A percentile compares a stretch with the other conserved stretches of the same genome.
phyloP scores from a whole-genome alignment of 2,888 invertebrate species.

The Apodemia zela region DNA sequence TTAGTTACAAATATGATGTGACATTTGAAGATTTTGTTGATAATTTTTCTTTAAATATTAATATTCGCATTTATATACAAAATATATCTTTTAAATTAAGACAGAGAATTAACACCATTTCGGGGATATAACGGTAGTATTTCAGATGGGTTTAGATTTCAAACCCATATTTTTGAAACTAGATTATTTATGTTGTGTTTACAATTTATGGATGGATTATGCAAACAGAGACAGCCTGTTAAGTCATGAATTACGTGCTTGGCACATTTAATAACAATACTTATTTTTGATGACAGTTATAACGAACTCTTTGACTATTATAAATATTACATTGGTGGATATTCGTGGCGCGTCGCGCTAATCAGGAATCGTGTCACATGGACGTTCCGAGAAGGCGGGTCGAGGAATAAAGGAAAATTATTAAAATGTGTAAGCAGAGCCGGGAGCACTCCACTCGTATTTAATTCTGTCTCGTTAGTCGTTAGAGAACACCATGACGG shows the following conservation, averaged over 20 bases:
- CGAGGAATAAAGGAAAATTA: conserved; percentile 60
- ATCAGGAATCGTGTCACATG: conserved; percentile 61
- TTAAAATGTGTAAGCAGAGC: conserved; percentile 59
- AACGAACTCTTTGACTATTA: conserved; percentile 9
- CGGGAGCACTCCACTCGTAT: conserved; percentile 51
- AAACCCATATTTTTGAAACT: not conserved
- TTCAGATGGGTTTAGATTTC: too few species aligned
- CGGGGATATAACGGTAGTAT: too few species aligned
- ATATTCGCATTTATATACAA: too few species aligned
- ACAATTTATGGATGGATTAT: too few species aligned
- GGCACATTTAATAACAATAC: not conserved
- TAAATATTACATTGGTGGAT: conserved; percentile 26
- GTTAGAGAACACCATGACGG: conserved; percentile 62
- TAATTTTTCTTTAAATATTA: too few species aligned
- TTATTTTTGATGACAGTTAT: not conserved
- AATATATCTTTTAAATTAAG: too few species aligned
- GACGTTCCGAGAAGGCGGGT: conserved; percentile 56
- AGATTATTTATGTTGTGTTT: not conserved
- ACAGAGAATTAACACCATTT: too few species aligned
- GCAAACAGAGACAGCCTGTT: too few species aligned
- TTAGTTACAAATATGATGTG: too few species aligned
- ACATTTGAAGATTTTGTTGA: too few species aligned
- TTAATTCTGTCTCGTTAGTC: conserved; percentile 72
- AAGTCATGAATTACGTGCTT: too few species aligned
- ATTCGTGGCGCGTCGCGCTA: conserved; percentile 50